phyloP scores from a whole-genome alignment of 2,888 invertebrate genomes.

The Entomobrya proxima region DNA sequence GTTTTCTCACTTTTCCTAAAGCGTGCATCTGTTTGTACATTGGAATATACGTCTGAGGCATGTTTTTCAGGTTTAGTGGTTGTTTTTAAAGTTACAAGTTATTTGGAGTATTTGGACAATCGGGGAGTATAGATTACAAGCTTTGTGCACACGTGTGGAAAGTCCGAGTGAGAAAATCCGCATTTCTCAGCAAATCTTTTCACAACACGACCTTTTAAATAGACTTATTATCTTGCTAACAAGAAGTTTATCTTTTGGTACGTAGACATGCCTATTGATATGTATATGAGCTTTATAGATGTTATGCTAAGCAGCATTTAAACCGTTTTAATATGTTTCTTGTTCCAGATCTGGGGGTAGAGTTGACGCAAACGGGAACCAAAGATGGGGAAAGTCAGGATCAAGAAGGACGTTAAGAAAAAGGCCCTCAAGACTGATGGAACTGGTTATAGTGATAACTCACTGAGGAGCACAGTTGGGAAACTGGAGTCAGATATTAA shows the following conservation, averaged over 20 bases:
- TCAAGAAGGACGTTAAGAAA: constrained; percentile 14
- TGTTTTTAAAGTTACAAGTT: not conserved
- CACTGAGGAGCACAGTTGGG: constrained; percentile 47
- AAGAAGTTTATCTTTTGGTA: too few relatives aligned
- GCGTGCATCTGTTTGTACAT: not conserved
- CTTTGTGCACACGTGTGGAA: not conserved
- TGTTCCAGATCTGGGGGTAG: not conserved
- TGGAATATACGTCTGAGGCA: too few relatives aligned
- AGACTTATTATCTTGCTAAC: too few relatives aligned
- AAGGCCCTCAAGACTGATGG: not conserved
- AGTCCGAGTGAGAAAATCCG: not conserved
- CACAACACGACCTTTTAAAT: too few relatives aligned
- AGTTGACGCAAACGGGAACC: not conserved
- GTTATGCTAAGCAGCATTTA: too few relatives aligned
- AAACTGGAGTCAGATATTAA: constrained; percentile 60
- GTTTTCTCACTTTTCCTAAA: not conserved
- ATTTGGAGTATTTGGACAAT: not conserved
- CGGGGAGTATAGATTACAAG: not conserved
- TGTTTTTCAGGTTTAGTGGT: too few relatives aligned
- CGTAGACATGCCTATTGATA: too few relatives aligned
- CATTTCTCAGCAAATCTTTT: too few relatives aligned
- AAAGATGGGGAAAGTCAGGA: constrained; percentile 30
- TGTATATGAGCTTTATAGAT: too few relatives aligned
- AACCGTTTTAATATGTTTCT: not conserved
- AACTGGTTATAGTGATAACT: not conserved